A percentile compares a stretch with the other conserved stretches of the same genome.
Evolutionary conservation across 2,888 invertebrate species (phyloP).

Genomic region (Bruchidius siliquastri): DNA sequence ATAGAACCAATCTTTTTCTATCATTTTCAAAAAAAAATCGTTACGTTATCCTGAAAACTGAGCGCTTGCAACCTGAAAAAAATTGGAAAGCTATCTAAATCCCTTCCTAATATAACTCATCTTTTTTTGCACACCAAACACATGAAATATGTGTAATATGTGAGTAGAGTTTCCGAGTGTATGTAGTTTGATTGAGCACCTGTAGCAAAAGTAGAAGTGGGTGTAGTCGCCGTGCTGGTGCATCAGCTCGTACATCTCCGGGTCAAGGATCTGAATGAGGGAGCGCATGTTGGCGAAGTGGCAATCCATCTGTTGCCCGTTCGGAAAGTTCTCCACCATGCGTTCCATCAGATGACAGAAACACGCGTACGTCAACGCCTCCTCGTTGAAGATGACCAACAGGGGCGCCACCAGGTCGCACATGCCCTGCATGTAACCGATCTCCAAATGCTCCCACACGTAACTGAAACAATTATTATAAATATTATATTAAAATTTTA

Average conservation of each 20-base stretch:
- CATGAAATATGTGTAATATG: too few species aligned
- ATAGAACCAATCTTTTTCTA: too few species aligned
- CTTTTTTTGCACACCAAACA: too few species aligned
- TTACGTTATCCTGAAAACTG: too few species aligned
- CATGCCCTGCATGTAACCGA: constrained; percentile 97
- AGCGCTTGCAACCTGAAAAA: too few species aligned
- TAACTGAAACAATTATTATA: constrained; percentile 57
- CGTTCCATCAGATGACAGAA: constrained; percentile 88
- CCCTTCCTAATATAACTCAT: too few species aligned
- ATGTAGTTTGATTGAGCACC: too few species aligned
- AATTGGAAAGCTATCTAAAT: too few species aligned
- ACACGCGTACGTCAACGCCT: constrained; percentile 84
- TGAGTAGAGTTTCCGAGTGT: too few species aligned
- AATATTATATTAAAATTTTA: too few species aligned
- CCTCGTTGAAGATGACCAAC: constrained; percentile 88
- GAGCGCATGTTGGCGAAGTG: constrained; percentile 95
- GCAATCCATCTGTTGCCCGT: constrained; percentile 91
- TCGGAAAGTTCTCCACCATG: constrained; percentile 88
- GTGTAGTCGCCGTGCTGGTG: constrained; percentile 94
- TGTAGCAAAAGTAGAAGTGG: constrained; percentile 96
- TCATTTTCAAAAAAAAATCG: too few species aligned
- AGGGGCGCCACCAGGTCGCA: constrained; percentile 92
- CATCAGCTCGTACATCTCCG: constrained; percentile 91
- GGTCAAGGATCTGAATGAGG: constrained; percentile 82
- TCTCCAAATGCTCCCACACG: constrained; percentile 92